Percentiles rank a stretch among this genome's conserved stretches.
Conservation (phyloP, 2,888 invertebrate genomes). For the Mesorhabditis sp. region DNA sequence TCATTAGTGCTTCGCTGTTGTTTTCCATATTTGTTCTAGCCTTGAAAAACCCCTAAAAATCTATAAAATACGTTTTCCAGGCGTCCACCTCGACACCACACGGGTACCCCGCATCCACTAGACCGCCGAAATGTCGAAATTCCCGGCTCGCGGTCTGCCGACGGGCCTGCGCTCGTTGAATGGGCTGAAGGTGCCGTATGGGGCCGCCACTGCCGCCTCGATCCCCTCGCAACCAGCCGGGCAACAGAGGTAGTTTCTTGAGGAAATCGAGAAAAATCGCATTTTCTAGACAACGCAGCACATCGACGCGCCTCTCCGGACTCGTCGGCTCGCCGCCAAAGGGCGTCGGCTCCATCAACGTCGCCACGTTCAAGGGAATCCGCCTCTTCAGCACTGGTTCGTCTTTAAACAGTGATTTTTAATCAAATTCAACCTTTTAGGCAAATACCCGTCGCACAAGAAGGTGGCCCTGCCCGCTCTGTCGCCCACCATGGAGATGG, state of each 20-base stretch:
- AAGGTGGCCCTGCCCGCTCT: conserved; percentile 74
- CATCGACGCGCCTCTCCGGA: conserved; percentile 23
- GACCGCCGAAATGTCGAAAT: conserved; percentile 32
- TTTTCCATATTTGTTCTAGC: no score
- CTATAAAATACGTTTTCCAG: no score
- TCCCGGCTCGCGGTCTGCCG: conserved; percentile 32
- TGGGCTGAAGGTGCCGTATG: conserved; percentile 29
- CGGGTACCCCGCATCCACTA: no score
- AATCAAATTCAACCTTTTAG: conserved; percentile 14
- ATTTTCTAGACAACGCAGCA: conserved; percentile 18
- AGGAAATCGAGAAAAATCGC: conserved; percentile 1
- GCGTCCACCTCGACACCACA: no score
- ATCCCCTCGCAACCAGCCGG: conserved; percentile 18
- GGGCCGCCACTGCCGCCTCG: conserved; percentile 27
- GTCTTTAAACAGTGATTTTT: not conserved
- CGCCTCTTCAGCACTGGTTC: conserved; percentile 37
- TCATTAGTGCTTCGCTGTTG: no score
- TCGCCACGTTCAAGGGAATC: conserved; percentile 27
- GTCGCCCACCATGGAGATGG: conserved; percentile 94
- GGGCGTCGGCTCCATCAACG: conserved; percentile 16
- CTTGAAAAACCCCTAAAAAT: no score
- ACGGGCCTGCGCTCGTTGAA: conserved; percentile 31
- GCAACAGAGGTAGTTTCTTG: not conserved
- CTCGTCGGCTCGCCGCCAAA: conserved; percentile 21
- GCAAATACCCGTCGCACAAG: conserved; percentile 45